Base-by-base conservation (phyloP, 2,797 vertebrate genomes). In the Acanthurus tractus region DNA sequence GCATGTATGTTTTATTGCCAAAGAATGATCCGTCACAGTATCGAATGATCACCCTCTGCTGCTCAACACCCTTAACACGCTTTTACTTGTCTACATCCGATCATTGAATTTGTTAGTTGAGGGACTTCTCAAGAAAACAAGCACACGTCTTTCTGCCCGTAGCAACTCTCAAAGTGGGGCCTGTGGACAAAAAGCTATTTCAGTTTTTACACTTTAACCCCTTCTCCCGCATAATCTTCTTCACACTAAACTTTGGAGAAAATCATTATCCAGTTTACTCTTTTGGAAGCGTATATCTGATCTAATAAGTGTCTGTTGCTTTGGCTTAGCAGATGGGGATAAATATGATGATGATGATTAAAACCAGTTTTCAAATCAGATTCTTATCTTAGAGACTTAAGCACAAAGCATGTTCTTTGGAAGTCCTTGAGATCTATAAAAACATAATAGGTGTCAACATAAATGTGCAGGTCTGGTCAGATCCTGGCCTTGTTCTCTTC, bases 391-490 rank as follows among this genome's bases (percentile, higher is more conserved):
- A 0, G 52, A 25, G 49, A 55, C 74, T 29, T 59, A 78, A 74
- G 54, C 13, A 2, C 18, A 38, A 65, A 72, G 50, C 22, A 25
- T 58, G 69, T 71, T 70, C 40, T 74, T 50, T 67, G 29, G 36
- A 65, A 70, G 64, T 36, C n/a, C 63, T 74, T 0, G 2, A 68
- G 34, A 62, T 86, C 70, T 54, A 17, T 67, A 59, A 84, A 82
- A 78, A 65, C 86, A 82, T 65, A 66, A 78, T 76, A 74, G 56
- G 76, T 72, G 79, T 83, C 86, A 76, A 76, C 76, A 76, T 34
- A 72, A 76, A 61, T 18, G 42, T 76, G 83, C 79, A 80, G 84
- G 84, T 89, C 85, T 88, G 88, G 79, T 91, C 84, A 86, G 70
- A 89, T 86, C 78, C 75, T 42, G 14, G 48, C 29, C 54, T 25